A percentile compares a stretch with the other conserved stretches of the same genome.
phyloP scores from a whole-genome alignment of 2,797 vertebrate genomes.

The Tadarida brasiliensis region DNA sequence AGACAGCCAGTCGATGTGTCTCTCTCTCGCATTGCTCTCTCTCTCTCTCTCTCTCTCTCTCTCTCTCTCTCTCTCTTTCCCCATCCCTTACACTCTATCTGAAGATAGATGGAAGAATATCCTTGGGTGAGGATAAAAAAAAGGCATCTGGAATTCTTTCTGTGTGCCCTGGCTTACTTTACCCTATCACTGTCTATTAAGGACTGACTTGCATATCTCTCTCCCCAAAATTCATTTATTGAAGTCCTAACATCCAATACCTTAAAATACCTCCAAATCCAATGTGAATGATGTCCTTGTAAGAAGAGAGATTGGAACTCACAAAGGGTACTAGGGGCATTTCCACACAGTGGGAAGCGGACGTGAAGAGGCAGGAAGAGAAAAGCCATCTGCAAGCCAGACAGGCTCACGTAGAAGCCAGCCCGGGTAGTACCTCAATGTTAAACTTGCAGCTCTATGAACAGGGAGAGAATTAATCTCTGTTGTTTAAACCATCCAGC shows the following conservation, averaged over 20 bases:
- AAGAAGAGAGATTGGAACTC: not conserved
- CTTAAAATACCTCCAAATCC: not conserved
- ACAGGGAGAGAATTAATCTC: not conserved
- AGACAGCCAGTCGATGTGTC: no score
- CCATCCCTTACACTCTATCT: no score
- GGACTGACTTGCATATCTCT: not conserved
- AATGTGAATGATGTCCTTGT: no score
- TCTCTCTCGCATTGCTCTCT: no score
- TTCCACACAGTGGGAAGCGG: not conserved
- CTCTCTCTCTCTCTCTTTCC: no score
- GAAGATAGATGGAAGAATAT: no score
- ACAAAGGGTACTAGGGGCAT: fast-evolving
- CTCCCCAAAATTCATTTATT: not conserved
- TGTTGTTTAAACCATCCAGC: not conserved
- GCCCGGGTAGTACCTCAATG: not conserved
- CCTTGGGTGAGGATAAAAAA: no score
- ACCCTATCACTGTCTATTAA: not conserved
- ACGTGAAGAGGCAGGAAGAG: not conserved
- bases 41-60: no score
- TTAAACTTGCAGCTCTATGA: not conserved
- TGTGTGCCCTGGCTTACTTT: not conserved
- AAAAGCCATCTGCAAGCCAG: not conserved
- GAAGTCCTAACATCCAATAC: not conserved
- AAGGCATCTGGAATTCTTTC: not conserved
- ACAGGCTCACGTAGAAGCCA: not conserved